Percentiles rank a stretch among this genome's conserved stretches.
These are phyloP conservation scores for Lytechinus variegatus DNA, from an alignment of 35 echinoderm and acorn worm genomes.

Conservation along the genomic window DNA sequence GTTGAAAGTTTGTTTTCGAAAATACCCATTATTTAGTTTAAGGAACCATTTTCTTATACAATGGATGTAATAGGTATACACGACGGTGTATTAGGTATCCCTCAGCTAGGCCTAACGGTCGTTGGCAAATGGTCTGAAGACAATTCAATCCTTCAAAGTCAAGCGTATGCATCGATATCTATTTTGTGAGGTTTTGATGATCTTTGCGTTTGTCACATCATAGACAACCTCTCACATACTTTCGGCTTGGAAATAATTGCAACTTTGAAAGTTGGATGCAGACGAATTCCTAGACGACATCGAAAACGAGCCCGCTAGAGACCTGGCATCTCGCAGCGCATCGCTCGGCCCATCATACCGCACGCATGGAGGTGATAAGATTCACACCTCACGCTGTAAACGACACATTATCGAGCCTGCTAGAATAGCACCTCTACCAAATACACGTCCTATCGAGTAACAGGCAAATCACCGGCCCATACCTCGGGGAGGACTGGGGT, in stretches of 20 bases:
- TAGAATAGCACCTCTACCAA: constrained; percentile 51
- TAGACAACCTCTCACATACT: neutral
- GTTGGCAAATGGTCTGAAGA: neutral
- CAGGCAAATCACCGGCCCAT: constrained; percentile 52
- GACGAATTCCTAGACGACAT: constrained; percentile 35
- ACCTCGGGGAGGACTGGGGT: constrained; percentile 40
- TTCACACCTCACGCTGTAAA: constrained; percentile 47
- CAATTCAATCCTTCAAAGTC: neutral
- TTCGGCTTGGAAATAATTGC: neutral
- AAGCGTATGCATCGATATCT: neutral
- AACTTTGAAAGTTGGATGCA: neutral
- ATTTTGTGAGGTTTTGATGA: neutral
- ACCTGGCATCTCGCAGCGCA: constrained; percentile 24
- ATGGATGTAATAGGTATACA: too few relatives aligned
- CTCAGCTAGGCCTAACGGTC: too few relatives aligned
- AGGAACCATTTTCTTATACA: too few relatives aligned
- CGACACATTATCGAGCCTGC: constrained; percentile 49
- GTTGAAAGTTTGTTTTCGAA: too few relatives aligned
- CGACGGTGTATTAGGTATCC: too few relatives aligned
- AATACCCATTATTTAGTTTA: too few relatives aligned
- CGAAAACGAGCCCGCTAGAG: constrained; percentile 22
- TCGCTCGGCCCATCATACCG: constrained; percentile 38
- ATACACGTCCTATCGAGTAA: constrained; percentile 51
- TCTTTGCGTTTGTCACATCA: neutral
- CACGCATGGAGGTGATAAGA: constrained; percentile 5